Base-by-base conservation (phyloP, 1,140 invertebrate genomes). In the Brachionus asplanchnoidis region DNA sequence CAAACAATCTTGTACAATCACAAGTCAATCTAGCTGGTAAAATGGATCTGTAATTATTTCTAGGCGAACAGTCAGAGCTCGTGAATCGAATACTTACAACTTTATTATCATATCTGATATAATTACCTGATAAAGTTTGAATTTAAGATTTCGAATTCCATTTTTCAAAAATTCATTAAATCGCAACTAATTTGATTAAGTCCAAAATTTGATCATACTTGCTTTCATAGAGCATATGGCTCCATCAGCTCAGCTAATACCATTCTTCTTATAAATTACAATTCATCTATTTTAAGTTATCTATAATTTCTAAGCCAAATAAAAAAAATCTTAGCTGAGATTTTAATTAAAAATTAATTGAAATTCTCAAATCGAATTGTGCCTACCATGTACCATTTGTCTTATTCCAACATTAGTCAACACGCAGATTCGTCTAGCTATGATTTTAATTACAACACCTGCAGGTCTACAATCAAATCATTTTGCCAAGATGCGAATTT, bases 111-210 rank as follows among this genome's bases (percentile, higher is more conserved):
- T 73, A 50, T 50, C 44, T 77, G 73, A 77, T 77, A 28, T 26
- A 44, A 77, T 50, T 77, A 77, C 73, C 73, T 77, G 73, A 77
- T 77, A 77, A 77, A 77, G 26, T 50, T 50, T 4, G 8, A 77
- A 50, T 14, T 70, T 70, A n/a, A 70, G 36, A 70, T 50, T 50
- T 75, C 20, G 40, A 75, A 17, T 75, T 75, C 70, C 20, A 50
- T 50, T 46, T 50, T 77, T 50, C 73, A 77, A 77, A 50, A 77
- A 77, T 77, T 77, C 73, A 77, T 44, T 50, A 77, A 77, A 77
- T 50, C 44, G 73, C 17, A 77, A 77, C 20, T 77, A 77, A 77
- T 77, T 77, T 50, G 32, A 77, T 77, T 77, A 75, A 46, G 40
- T 46, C 40, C 32, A 73, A 42, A 46, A 73, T 40, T 40, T 73